Percentiles rank a stretch among this genome's conserved stretches.
These are phyloP conservation scores for Aphelenchoides avenae DNA, from an alignment of 1,140 invertebrate species.

Conservation along the genomic window DNA sequence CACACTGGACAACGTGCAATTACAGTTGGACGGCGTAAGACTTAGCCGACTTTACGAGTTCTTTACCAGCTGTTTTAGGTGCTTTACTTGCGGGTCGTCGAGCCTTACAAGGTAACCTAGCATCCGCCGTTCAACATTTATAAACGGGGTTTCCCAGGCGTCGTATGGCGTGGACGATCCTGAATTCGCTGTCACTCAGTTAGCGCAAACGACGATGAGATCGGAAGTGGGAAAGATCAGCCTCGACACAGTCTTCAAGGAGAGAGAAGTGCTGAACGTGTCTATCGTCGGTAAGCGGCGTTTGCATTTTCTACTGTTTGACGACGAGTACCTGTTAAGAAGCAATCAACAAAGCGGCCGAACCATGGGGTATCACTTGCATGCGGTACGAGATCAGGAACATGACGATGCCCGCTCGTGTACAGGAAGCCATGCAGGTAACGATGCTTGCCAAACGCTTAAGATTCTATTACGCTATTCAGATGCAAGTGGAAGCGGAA, in stretches of 20 bases:
- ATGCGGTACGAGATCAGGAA: slow-evolving; percentile 96
- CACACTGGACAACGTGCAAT: slow-evolving; percentile 77
- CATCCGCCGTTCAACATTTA: slow-evolving; percentile 11
- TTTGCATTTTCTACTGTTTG: slow-evolving; percentile 4
- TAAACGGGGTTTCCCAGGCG: slow-evolving; percentile 63
- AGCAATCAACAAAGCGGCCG: slow-evolving; percentile 93
- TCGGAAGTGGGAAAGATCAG: slow-evolving; percentile 96
- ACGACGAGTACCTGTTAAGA: slow-evolving; percentile 62
- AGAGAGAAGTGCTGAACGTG: slow-evolving; percentile 91
- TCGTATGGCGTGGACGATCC: slow-evolving; percentile 99
- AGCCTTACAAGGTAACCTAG: slow-evolving; percentile 74
- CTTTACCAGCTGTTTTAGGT: too few relatives aligned
- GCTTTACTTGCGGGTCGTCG: slow-evolving; percentile 83
- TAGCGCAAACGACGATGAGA: slow-evolving; percentile 97
- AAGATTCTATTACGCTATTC: slow-evolving; percentile 75
- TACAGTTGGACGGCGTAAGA: slow-evolving; percentile 93
- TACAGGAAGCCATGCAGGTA: slow-evolving; percentile 94
- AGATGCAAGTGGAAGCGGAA: slow-evolving; percentile 97
- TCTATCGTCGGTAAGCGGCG: slow-evolving; percentile 74
- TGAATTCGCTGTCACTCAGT: slow-evolving; percentile 95
- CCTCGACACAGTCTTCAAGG: slow-evolving; percentile 92
- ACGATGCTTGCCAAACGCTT: neutral
- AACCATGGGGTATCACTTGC: slow-evolving; percentile 95
- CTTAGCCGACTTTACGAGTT: too few relatives aligned
- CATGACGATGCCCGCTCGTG: slow-evolving; percentile 81